Percentiles rank a stretch among this genome's conserved stretches.
Evolutionary conservation across 2,113 vertebrate species (phyloP).

Genomic region (Chascanopsetta lugubris): DNA sequence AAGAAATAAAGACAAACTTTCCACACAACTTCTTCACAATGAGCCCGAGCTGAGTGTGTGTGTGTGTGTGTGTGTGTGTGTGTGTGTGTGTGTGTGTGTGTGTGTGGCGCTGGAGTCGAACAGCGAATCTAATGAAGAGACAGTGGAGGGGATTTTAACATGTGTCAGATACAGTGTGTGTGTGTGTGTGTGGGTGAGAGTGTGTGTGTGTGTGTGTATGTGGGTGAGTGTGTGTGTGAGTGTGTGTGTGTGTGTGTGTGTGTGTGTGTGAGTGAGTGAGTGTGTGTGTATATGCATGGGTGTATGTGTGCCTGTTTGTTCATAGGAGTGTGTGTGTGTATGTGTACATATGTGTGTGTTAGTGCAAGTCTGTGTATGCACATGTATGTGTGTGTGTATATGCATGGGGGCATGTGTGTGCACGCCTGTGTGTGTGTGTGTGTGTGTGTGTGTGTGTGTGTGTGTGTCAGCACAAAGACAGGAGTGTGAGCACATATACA

Average conservation of each 20-base stretch:
- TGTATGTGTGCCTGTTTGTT: slow-evolving; percentile 23
- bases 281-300: slow-evolving; percentile 3
- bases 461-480: not conserved
- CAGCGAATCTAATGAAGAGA: slow-evolving; percentile 47
- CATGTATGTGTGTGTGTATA: too few species aligned
- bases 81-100: slow-evolving; percentile 49
- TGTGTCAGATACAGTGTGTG: not conserved
- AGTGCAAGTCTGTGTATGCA: too few species aligned
- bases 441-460: not conserved
- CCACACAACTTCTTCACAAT: slow-evolving; percentile 31
- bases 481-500: slow-evolving; percentile 20
- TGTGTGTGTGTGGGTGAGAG: too few species aligned
- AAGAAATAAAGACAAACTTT: slow-evolving; percentile 34
- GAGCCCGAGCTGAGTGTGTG: slow-evolving; percentile 41
- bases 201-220: too few species aligned
- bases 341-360: too few species aligned
- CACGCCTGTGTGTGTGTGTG: not conserved
- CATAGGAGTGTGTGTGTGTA: too few species aligned
- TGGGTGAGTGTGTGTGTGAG: slow-evolving; percentile 9
- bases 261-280: not conserved
- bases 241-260: slow-evolving; percentile 2
- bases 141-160: slow-evolving; percentile 22
- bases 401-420: slow-evolving; percentile 8
- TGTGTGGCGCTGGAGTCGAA: slow-evolving; percentile 49
- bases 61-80: too few species aligned